Conservation (phyloP, 2,888 invertebrate species). For the Nebria salina region DNA sequence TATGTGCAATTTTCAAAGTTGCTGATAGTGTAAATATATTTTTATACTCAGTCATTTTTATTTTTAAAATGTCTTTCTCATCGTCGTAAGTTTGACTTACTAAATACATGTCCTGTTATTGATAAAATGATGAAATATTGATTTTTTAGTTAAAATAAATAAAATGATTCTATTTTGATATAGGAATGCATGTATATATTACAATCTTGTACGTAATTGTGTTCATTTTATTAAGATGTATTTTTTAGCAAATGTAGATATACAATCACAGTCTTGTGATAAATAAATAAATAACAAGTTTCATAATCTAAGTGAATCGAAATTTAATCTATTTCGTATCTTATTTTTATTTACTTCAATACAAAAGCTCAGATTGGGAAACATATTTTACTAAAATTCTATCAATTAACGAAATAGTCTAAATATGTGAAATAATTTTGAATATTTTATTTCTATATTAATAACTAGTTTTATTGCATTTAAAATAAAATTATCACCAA, state of each 20-base stretch:
- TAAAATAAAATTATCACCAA: too few species aligned
- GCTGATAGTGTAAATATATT: constrained; percentile 32
- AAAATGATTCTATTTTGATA: neutral
- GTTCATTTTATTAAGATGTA: constrained; percentile 37
- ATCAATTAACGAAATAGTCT: too few species aligned
- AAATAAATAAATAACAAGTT: constrained; percentile 25
- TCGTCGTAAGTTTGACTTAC: constrained; percentile 37
- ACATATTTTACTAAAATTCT: too few species aligned
- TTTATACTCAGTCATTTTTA: neutral
- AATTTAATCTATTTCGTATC: neutral
- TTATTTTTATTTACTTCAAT: neutral
- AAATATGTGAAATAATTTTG: too few species aligned
- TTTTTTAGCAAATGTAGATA: constrained; percentile 39
- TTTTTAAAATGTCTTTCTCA: neutral
- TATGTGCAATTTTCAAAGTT: constrained; percentile 37
- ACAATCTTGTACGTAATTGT: constrained; percentile 41
- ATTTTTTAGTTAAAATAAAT: neutral
- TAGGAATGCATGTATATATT: constrained; percentile 41
- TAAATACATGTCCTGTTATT: constrained; percentile 2
- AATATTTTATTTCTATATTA: too few species aligned
- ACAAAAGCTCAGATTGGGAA: too few species aligned
- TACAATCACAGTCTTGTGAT: constrained; percentile 36
- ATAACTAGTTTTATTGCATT: too few species aligned
- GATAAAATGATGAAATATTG: neutral
- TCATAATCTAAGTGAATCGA: neutral